Evolutionary conservation across 2,888 invertebrate species (phyloP).

Genomic region (Eremobia ochroleuca): DNA sequence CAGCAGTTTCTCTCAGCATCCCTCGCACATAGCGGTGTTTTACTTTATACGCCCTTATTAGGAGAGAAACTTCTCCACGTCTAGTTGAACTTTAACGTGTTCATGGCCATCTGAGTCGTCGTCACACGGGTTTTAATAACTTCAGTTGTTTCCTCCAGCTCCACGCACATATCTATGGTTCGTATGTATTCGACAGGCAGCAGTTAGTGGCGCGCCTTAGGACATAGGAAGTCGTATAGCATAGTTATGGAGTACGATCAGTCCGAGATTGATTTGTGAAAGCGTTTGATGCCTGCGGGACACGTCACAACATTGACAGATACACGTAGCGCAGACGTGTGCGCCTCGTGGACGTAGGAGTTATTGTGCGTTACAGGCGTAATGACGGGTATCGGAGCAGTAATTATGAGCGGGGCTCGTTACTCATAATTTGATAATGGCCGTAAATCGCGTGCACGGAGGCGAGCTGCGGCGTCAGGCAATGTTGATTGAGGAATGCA

Average conservation of each 20-base stretch:
- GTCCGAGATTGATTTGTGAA: conserved; percentile 60
- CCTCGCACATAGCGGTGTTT: conserved; percentile 36
- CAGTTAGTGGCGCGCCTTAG: conserved; percentile 19
- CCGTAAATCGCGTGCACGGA: conserved; percentile 28
- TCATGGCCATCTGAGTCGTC: background rate
- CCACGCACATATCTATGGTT: background rate
- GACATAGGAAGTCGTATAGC: conserved; percentile 42
- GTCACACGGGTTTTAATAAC: conserved; percentile 4
- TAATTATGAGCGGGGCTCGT: conserved; percentile 37
- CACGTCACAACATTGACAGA: conserved; percentile 47
- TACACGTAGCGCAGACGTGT: conserved; percentile 21
- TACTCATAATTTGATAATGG: conserved; percentile 45
- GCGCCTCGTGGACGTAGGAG: conserved; percentile 7
- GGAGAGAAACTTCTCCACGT: conserved; percentile 26
- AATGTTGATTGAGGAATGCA: background rate
- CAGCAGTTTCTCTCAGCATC: conserved; percentile 21
- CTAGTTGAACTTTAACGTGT: conserved; percentile 17
- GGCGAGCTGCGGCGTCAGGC: background rate
- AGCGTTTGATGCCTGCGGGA: conserved; percentile 58
- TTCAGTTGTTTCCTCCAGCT: conserved; percentile 1
- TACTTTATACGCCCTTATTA: conserved; percentile 33
- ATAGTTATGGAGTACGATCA: conserved; percentile 13
- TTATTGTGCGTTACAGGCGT: conserved; percentile 42
- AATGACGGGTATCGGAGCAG: conserved; percentile 45
- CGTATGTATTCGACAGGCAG: background rate